Percentiles rank a stretch among this genome's conserved stretches.
phyloP scores from a whole-genome alignment of 1,140 invertebrate genomes.

The Drosophila subpulchrella region DNA sequence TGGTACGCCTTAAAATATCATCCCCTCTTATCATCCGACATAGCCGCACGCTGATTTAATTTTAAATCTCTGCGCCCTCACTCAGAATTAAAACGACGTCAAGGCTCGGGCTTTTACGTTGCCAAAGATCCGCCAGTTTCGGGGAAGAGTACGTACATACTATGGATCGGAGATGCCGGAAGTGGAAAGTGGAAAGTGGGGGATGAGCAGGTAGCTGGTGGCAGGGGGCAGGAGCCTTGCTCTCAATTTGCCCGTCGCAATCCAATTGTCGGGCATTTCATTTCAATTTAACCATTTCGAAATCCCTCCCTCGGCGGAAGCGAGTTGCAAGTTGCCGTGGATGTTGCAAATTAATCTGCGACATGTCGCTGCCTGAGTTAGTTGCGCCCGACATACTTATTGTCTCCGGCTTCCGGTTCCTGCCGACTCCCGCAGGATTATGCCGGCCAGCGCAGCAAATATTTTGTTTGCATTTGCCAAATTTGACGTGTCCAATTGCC shows the following conservation, averaged over 20 bases:
- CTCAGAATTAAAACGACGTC: conserved; percentile 72
- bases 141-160: background rate
- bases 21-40: conserved; percentile 16
- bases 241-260: conserved; percentile 51
- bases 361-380: conserved; percentile 38
- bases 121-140: conserved; percentile 30
- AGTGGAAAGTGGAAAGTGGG: too few species aligned
- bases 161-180: background rate
- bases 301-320: conserved; percentile 39
- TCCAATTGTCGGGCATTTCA: conserved; percentile 80
- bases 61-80: conserved; percentile 72
- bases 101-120: conserved; percentile 13
- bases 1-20: conserved; percentile 30
- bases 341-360: conserved; percentile 61
- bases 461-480: conserved; percentile 24
- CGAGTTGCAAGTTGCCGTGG: conserved; percentile 30
- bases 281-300: conserved; percentile 80
- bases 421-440: conserved; percentile 21
- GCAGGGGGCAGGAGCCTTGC: background rate
- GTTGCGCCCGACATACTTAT: conserved; percentile 39
- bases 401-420: conserved; percentile 34
- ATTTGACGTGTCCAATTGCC: conserved; percentile 3
- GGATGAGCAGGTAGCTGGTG: too few species aligned
- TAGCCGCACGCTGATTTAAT: conserved; percentile 68
- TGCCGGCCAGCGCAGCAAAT: background rate